Evolutionary conservation across 2,113 vertebrate species (phyloP), one percentile per base, ranked within the genome.

Genomic region (Psilopogon haemacephalus): DNA sequence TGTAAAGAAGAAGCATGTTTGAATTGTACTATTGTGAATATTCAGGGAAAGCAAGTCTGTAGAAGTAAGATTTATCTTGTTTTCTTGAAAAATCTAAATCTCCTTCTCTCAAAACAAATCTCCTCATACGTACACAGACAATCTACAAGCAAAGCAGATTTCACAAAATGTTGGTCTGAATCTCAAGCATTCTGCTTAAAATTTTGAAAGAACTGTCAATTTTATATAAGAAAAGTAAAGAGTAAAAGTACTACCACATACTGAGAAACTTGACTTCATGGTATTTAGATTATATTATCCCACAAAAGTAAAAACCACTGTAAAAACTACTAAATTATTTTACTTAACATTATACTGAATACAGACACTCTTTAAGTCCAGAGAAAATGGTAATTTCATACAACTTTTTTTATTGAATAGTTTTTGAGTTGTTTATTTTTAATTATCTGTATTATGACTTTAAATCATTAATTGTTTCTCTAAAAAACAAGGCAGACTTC

Each of bases 391-490:
- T 42, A 0, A 48, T 77, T 87, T 94, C 58, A 42, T 11, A 40
- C 6, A 8, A 2, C 5, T 27, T 42, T 73, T 76, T 54, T 59
- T 44, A 54, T 60, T 86, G 11, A 18, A 15, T 86, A 84, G 8
- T 7, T 78, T 28, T 56, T 63, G 10, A 5, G 63, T 67, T 90
- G 12, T 93, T 93, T 93, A 40, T 84, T 73, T 93, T 94, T 93
- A 93, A 81, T 95, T 91, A 75, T 75, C 77, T 68, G 5, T 68
- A 48, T 23, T 75, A 23, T 86, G 65, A 84, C 44, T 46, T 64
- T 40, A 55, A n/a, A 86, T 89, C 55, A 88, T 86, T 85, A 88
- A 71, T 94, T 77, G 94, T 86, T 94, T 89, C 59, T 85, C 67
- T 86, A 35, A 56, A 85, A 91, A 95, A 68, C 50, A 87, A 82